Evolutionary conservation across 2,113 vertebrate genomes (phyloP).

Genomic region (Micromys minutus): DNA sequence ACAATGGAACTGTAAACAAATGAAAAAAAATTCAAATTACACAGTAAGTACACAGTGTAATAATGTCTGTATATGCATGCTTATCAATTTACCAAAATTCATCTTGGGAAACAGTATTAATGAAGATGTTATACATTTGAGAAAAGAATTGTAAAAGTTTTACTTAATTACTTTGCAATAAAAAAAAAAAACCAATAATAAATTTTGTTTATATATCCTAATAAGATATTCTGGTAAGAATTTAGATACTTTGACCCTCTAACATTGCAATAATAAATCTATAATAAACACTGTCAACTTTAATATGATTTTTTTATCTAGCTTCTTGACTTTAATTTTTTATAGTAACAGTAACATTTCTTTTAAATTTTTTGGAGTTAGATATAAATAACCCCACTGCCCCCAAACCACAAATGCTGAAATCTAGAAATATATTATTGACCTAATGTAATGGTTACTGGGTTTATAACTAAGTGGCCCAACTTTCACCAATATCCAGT

Average conservation of each 20-base stretch:
- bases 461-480: background rate
- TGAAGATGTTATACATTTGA: conserved; percentile 48
- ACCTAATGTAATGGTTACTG: conserved; percentile 34
- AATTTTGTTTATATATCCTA: conserved; percentile 19
- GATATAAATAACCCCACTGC: conserved; percentile 44
- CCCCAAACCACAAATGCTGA: background rate
- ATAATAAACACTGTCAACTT: conserved; percentile 48
- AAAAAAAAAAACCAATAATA: conserved; percentile 28
- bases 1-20: conserved; percentile 70
- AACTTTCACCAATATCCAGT: conserved; percentile 46
- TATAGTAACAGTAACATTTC: conserved; percentile 68
- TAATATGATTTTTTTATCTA: conserved; percentile 58
- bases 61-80: conserved; percentile 12
- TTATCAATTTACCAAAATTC: conserved; percentile 33
- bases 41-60: conserved; percentile 35
- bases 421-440: conserved; percentile 62
- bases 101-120: conserved; percentile 62
- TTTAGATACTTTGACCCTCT: conserved; percentile 47
- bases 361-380: conserved; percentile 72
- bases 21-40: conserved; percentile 51
- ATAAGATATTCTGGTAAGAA: conserved; percentile 50
- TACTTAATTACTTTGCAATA: conserved; percentile 42
- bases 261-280: background rate
- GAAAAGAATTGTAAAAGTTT: conserved; percentile 49
- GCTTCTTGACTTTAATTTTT: conserved; percentile 63